These are phyloP conservation scores for Pollicipes pollicipes DNA, from an alignment of 1,140 invertebrate species.

Conservation along the genomic window DNA sequence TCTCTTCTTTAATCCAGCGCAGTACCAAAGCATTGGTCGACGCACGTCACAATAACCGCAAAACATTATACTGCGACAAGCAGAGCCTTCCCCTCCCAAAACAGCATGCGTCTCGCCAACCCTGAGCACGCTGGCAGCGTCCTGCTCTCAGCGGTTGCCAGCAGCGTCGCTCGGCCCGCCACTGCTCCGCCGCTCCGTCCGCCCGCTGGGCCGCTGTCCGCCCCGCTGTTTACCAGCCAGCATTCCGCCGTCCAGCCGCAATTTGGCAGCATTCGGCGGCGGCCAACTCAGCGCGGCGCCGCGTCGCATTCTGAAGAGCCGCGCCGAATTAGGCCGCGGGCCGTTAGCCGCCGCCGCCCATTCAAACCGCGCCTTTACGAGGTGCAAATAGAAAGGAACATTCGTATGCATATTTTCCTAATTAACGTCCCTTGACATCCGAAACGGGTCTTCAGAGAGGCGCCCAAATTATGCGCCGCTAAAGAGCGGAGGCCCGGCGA, in stretches of 20 bases:
- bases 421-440: not conserved
- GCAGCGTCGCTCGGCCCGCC: too few relatives aligned
- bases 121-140: too few relatives aligned
- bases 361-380: not conserved
- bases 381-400: not conserved
- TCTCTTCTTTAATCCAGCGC: too few relatives aligned
- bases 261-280: slow-evolving; percentile 1
- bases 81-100: too few relatives aligned
- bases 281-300: not conserved
- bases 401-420: slow-evolving; percentile 2
- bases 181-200: too few relatives aligned
- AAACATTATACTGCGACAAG: too few relatives aligned
- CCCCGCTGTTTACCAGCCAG: not conserved
- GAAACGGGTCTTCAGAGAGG: not conserved
- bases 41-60: too few relatives aligned
- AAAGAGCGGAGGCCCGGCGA: not conserved
- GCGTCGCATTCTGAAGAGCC: not conserved
- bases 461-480: not conserved
- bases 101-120: too few relatives aligned
- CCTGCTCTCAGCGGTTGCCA: too few relatives aligned
- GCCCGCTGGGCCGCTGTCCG: too few relatives aligned
- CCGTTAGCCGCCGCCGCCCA: not conserved
- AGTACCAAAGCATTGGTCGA: too few relatives aligned
- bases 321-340: not conserved
- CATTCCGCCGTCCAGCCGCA: not conserved